A percentile compares a stretch with the other conserved stretches of the same genome.
Conservation (phyloP, 2,113 vertebrate genomes). For the Fulmarus glacialis region DNA sequence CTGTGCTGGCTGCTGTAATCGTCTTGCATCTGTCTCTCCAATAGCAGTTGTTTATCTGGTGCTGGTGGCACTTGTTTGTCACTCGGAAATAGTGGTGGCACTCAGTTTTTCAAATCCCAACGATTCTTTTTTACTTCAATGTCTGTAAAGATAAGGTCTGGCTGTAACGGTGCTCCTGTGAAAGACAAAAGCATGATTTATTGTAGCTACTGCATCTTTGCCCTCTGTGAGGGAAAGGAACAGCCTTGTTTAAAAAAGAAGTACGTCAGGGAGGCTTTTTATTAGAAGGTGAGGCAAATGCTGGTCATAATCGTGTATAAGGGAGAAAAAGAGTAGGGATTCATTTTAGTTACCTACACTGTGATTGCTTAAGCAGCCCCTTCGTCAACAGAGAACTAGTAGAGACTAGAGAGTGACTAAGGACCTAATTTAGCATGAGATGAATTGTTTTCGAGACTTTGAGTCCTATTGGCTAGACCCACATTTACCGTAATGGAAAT, state of each 20-base stretch:
- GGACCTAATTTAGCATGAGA: neutral
- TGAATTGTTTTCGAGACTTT: neutral
- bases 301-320: fast-evolving
- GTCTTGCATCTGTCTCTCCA: neutral
- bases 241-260: neutral
- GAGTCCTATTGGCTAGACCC: neutral
- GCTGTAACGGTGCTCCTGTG: neutral
- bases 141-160: neutral
- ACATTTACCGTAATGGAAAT: neutral
- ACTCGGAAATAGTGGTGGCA: neutral
- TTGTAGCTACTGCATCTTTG: too few relatives aligned
- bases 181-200: neutral
- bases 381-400: fast-evolving
- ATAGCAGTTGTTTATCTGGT: neutral
- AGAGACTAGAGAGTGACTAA: neutral
- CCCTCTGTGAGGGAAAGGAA: neutral
- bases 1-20: neutral
- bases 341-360: fast-evolving
- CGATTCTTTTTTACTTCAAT: fast-evolving
- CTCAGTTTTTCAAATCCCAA: neutral
- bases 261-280: neutral
- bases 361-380: neutral
- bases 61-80: neutral
- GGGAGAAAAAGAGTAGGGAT: neutral
- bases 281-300: neutral